A percentile compares a stretch with the other conserved stretches of the same genome.
These are phyloP conservation scores for Nomada goodeniana DNA, from an alignment of 2,888 invertebrate species.

Conservation along the genomic window DNA sequence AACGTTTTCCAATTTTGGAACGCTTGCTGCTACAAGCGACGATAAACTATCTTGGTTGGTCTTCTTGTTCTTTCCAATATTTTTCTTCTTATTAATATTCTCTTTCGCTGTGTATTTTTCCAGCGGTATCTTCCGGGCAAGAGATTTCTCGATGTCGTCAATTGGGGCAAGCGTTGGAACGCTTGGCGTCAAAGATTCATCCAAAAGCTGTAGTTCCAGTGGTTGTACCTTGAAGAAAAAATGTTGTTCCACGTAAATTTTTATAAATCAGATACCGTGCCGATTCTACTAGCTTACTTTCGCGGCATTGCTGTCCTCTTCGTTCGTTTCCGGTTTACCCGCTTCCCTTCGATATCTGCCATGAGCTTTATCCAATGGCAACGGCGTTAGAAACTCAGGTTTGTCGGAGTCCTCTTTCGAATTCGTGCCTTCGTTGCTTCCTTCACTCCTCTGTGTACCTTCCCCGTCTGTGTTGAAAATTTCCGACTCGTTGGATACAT, in stretches of 20 bases:
- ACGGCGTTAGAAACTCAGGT: background rate
- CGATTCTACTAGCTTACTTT: slow-evolving; percentile 16
- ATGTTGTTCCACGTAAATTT: background rate
- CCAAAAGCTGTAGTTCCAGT: slow-evolving; percentile 19
- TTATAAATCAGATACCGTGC: background rate
- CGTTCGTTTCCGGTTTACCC: background rate
- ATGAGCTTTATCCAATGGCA: slow-evolving; percentile 19
- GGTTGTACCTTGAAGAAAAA: slow-evolving; percentile 13
- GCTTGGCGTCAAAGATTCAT: background rate
- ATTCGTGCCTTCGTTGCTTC: background rate
- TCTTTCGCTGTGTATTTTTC: slow-evolving; percentile 27
- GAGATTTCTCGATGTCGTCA: slow-evolving; percentile 40
- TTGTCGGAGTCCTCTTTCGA: slow-evolving; percentile 3
- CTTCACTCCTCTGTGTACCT: background rate
- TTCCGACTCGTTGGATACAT: background rate
- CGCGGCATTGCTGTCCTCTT: background rate
- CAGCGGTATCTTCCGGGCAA: slow-evolving; percentile 23
- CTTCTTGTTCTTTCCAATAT: slow-evolving; percentile 9
- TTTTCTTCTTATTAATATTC: slow-evolving; percentile 12
- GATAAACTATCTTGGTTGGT: slow-evolving; percentile 49
- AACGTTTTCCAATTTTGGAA: slow-evolving; percentile 71
- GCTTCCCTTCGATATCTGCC: slow-evolving; percentile 45
- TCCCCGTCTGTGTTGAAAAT: background rate
- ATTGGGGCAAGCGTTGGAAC: background rate
- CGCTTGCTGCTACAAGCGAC: slow-evolving; percentile 67